phyloP scores from a whole-genome alignment of 2,888 invertebrate genomes.

The Drosophila mimica region DNA sequence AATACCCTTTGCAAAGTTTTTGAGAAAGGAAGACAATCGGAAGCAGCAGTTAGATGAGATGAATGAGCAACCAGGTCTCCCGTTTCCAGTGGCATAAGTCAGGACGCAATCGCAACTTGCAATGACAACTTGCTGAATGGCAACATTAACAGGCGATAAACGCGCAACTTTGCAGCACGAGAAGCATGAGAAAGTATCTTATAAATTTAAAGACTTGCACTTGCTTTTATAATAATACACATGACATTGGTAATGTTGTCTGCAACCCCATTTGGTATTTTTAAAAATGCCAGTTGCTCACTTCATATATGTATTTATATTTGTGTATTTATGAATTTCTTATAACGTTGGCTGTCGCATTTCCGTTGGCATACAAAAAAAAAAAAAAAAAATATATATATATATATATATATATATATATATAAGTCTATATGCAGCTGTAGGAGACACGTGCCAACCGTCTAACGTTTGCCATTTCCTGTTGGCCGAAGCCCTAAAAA shows the following conservation, averaged over 20 bases:
- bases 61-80: conserved; percentile 9
- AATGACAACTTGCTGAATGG: neutral
- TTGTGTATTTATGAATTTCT: neutral
- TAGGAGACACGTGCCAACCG: conserved; percentile 69
- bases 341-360: conserved; percentile 60
- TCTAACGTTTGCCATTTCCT: conserved; percentile 80
- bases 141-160: conserved; percentile 13
- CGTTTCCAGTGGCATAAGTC: conserved; percentile 27
- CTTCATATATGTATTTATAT: conserved; percentile 6
- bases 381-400: conserved; percentile 22
- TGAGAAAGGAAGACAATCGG: neutral
- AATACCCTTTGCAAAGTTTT: neutral
- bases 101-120: conserved; percentile 11
- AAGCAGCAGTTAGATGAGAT: conserved; percentile 21
- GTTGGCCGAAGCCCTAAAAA: conserved; percentile 65
- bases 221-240: neutral
- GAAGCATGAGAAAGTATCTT: neutral
- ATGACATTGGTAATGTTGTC: neutral
- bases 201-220: conserved; percentile 6
- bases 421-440: conserved; percentile 4
- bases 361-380: conserved; percentile 60
- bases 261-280: neutral
- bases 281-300: conserved; percentile 6
- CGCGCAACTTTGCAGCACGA: conserved; percentile 13
- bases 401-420: too few relatives aligned